Evolutionary conservation across 92 coral and sea anemone species (phyloP).

Genomic region (Epizoanthus illoricatus): DNA sequence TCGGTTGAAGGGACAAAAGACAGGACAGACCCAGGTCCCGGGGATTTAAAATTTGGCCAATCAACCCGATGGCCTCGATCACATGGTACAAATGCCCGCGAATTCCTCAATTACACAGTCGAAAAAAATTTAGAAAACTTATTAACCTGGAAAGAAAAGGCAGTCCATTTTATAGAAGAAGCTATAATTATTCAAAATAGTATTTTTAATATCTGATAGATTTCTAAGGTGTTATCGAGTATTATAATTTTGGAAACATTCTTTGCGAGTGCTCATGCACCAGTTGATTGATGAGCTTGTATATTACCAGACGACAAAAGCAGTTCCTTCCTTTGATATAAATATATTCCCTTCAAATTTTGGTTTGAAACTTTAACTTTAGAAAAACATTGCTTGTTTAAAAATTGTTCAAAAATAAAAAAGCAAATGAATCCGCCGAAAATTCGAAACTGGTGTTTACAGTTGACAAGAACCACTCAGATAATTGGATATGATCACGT

Average conservation of each 20-base stretch:
- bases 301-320: too few species aligned
- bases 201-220: too few species aligned
- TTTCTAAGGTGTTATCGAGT: too few species aligned
- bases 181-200: too few species aligned
- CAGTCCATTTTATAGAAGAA: too few species aligned
- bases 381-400: too few species aligned
- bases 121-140: background rate
- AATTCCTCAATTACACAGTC: background rate
- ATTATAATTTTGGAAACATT: too few species aligned
- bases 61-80: constrained; percentile 35
- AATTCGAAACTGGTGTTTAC: constrained; percentile 15
- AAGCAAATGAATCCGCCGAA: constrained; percentile 12
- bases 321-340: too few species aligned
- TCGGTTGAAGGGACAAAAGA: constrained; percentile 3
- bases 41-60: constrained; percentile 33
- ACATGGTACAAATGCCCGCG: constrained; percentile 41
- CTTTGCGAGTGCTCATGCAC: too few species aligned
- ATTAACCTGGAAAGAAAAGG: background rate
- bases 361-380: too few species aligned
- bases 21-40: constrained; percentile 31
- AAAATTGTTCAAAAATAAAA: background rate
- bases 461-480: constrained; percentile 1
- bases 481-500: background rate
- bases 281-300: too few species aligned
- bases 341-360: too few species aligned